phyloP scores from a whole-genome alignment of 2,888 invertebrate genomes.

The Cremastobaeus sp. region DNA sequence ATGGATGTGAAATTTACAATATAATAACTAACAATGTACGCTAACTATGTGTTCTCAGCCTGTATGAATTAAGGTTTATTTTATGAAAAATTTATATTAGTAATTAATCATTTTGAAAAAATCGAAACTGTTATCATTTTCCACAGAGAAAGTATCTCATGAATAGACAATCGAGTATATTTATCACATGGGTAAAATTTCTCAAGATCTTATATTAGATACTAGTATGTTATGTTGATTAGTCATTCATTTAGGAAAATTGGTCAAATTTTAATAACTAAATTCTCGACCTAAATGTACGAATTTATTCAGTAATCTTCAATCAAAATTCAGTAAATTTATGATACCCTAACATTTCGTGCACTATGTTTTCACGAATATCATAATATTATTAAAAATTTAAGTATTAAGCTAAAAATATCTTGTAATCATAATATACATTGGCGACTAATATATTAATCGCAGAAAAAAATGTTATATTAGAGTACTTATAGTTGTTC shows the following conservation, averaged over 20 bases:
- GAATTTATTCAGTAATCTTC: slow-evolving; percentile 18
- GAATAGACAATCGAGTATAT: slow-evolving; percentile 42
- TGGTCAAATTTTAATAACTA: slow-evolving; percentile 2
- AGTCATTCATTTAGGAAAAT: slow-evolving; percentile 7
- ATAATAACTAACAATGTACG: too few relatives aligned
- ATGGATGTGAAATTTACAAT: too few relatives aligned
- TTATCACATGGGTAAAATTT: slow-evolving; percentile 29
- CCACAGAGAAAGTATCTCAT: slow-evolving; percentile 49
- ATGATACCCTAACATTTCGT: slow-evolving; percentile 3
- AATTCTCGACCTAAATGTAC: slow-evolving; percentile 30
- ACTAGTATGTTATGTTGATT: slow-evolving; percentile 4
- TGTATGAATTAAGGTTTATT: too few relatives aligned
- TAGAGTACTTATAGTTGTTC: not conserved
- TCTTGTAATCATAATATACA: slow-evolving; percentile 5
- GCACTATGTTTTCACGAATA: too few relatives aligned
- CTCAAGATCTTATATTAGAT: slow-evolving; percentile 20
- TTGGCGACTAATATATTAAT: slow-evolving; percentile 8
- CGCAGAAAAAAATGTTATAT: not conserved
- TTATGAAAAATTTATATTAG: too few relatives aligned
- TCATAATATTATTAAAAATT: not conserved
- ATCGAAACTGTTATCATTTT: slow-evolving; percentile 31
- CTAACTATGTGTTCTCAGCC: too few relatives aligned
- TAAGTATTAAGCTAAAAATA: not conserved
- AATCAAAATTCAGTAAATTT: slow-evolving; percentile 9
- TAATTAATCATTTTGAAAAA: too few relatives aligned